Evolutionary conservation across 2,113 vertebrate genomes (phyloP), one percentile per base, ranked within the genome.

Genomic region (Panurus biarmicus): DNA sequence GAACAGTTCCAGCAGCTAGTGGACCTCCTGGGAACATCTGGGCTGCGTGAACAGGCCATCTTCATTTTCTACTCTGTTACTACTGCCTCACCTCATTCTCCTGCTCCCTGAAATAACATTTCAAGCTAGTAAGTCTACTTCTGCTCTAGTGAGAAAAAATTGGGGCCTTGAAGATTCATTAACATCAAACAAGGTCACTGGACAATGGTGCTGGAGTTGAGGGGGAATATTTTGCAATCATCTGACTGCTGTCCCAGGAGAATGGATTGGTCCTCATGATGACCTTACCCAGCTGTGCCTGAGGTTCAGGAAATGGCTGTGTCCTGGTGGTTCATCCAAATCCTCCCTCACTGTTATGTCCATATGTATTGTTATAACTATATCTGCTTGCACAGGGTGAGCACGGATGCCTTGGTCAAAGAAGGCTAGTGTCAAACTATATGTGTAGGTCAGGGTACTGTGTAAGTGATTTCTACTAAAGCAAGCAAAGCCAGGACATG

Each of bases 11-110:
- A 20, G 45, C 20, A 35, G 7, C 44, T 75, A 28, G 1, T 4
- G 62, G 35, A 88, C 3, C 19, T 90, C 70, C 67, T 80, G 47
- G 72, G n/a, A 92, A 17, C 6, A 54, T 45, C 54, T 67, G 56
- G 57, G 28, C 51, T 67, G 44, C 77, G 50, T 1, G 0, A 56
- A 61, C 0, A 1, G 38, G 22, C 22, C 54, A 35, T n/a, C 36
- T 57, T 65, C 3, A 10, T 75, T 81, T 87, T 35, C 36, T 45
- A 0, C 31, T 58, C 44, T 4, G 47, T 50, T 66, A 53, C 28
- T 64, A 29, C 45, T 75, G 29, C 50, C 18, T 84, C 62, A 53
- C 22, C 53, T 87, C 4, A 0, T 6, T 50, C 17, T 88, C 22
- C 64, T 47, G 24, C 23, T 87, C 74, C 62, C 62, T 45, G 29